Evolutionary conservation across 2,113 vertebrate species (phyloP), one percentile per base, ranked within the genome.

Genomic region (Orycteropus afer): DNA sequence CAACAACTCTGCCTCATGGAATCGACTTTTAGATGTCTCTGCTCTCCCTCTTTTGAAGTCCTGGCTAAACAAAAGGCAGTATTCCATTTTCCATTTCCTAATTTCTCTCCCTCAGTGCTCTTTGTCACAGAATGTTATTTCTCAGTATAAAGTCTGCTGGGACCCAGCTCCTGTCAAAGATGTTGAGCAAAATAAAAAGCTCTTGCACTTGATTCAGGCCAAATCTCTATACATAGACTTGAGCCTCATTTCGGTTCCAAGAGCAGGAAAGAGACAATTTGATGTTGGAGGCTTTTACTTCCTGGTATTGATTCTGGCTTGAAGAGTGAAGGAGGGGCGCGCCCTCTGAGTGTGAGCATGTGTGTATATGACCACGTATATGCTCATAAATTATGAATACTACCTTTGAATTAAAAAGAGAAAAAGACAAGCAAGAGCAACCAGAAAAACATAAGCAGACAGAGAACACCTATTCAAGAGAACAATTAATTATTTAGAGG

Each of bases 361-460:
- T 32, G 29, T 45, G 7, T 23, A 7, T 37, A 40, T 11, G 42
- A 20, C 67, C 87, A n/a, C 15, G 0, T 34, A 5, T 12, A 13
- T 53, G 20, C 77, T 90, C 47, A 51, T 76, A 29, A 20, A 77
- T 47, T 95, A 89, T 96, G 74, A 59, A 90, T 74, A 11, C 18
- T 42, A 29, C 27, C 81, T 90, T 80, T 86, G 89, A 88, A 90
- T 94, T 77, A 92, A 89, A 73, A 95, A 86, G 53, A 67, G 37
- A 32, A 40, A 87, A 85, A 49, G 57, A 18, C 40, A 13, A 78
- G 77, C 73, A 59, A 83, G 90, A 51, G 57, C 32, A 2, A 63
- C 93, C 59, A 71, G 27, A 34, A 87, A 80, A 91, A 73, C 53
- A 53, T 37, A 88, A 84, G 47, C 53, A 34, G 45, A 63, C 40